Percentiles rank a stretch among this genome's conserved stretches.
Conservation (phyloP, 2,888 invertebrate species). For the Deroplatys truncata region DNA sequence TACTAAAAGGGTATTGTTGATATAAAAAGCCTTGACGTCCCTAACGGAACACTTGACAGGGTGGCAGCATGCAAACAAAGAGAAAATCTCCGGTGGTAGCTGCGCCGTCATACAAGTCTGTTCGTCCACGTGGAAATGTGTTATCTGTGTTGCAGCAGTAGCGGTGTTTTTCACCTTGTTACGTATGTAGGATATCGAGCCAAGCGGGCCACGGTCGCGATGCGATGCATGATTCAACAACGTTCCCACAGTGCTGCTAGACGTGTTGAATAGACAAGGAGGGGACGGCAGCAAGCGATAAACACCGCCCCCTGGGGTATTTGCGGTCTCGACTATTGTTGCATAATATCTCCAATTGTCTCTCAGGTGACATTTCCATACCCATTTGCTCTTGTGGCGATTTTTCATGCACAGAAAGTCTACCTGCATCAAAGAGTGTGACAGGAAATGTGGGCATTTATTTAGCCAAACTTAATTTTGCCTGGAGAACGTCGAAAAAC, state of each 20-base stretch:
- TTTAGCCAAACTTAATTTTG: too few species aligned
- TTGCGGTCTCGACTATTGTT: not conserved
- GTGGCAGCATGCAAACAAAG: not conserved
- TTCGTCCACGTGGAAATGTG: not conserved
- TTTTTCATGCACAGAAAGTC: too few species aligned
- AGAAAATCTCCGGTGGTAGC: not conserved
- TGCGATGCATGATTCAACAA: not conserved
- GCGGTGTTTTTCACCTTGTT: not conserved
- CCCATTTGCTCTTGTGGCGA: too few species aligned
- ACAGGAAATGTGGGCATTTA: too few species aligned
- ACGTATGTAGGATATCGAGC: not conserved
- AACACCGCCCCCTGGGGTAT: not conserved
- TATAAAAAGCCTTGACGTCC: too few species aligned
- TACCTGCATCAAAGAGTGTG: too few species aligned
- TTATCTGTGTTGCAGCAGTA: not conserved
- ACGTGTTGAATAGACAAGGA: not conserved
- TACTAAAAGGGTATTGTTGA: too few species aligned
- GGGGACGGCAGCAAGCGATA: not conserved
- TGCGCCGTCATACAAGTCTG: not conserved
- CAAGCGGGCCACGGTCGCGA: not conserved
- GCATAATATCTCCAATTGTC: not conserved
- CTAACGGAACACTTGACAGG: too few species aligned
- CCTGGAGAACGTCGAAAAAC: too few species aligned
- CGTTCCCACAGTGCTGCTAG: not conserved
- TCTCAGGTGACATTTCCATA: not conserved